Evolutionary conservation across 1,140 invertebrate species (phyloP), one percentile per base, ranked within the genome.

Genomic region (Thrips palmi): DNA sequence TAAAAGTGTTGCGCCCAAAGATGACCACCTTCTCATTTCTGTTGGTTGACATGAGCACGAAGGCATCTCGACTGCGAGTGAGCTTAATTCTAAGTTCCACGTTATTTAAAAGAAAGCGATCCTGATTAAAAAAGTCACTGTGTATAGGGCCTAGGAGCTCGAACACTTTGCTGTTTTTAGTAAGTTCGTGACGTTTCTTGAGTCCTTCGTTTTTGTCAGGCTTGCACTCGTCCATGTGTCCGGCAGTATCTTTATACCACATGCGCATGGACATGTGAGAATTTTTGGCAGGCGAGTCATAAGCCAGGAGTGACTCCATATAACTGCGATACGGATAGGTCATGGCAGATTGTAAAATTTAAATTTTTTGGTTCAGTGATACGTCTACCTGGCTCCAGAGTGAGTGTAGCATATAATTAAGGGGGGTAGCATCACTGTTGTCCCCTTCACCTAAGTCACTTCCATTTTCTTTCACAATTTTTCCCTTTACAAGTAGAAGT

Each of bases 271-370:
- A 50, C 1, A 60, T 46, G 49, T 60, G 53, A 0, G 53, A 56
- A 11, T 48, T 37, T 48, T 59, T 61, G 7, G 56, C 56, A 18
- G 42, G 46, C 10, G 40, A 35, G 4, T 46, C 49, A 50, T 61
- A 63, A 44, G 50, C 50, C 3, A 56, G 41, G 4, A 58, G 33
- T 3, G 51, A 60, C 52, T 65, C 57, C 7, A 64, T 51, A 33
- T 62, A 63, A 2, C 53, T 51, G 33, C 53, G 39, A 45, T 59
- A 62, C n/a, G 52, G 49, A 47, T 64, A 62, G 10, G 52, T 54
- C n/a, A n/a, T 55, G 30, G 52, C 55, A 15, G 54, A 46, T 1
- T 55, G 50, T 11, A 54, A 58, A 2, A 63, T 44, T 17, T n/a
- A n/a, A n/a, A 57, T 43, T 48, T 56, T 59, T 45, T 60, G 55